phyloP scores from a whole-genome alignment of 2,797 vertebrate genomes.

The Anabacerthia variegaticeps region DNA sequence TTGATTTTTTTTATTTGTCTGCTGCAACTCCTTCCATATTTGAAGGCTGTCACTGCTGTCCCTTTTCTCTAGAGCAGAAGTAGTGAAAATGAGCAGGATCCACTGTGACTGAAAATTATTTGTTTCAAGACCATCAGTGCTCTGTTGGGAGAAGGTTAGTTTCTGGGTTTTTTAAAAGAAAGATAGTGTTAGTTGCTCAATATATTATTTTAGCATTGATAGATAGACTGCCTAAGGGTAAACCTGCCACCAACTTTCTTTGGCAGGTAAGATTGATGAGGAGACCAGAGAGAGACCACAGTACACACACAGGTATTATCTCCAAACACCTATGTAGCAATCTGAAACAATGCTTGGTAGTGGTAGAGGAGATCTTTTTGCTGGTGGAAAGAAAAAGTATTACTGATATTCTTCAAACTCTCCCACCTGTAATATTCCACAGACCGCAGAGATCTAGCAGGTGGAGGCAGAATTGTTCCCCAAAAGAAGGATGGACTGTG shows the following conservation, averaged over 20 bases:
- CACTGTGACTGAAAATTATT: background rate
- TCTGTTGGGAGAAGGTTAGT: background rate
- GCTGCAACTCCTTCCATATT: background rate
- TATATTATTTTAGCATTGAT: background rate
- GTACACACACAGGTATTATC: background rate
- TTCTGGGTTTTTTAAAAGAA: background rate
- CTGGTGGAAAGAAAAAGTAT: background rate
- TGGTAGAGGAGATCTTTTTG: background rate
- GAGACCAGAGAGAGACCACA: background rate
- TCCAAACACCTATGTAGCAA: background rate
- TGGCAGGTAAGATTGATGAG: background rate
- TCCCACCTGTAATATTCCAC: background rate
- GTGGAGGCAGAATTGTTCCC: background rate
- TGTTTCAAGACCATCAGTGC: background rate
- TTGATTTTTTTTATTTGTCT: background rate
- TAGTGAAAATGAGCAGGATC: background rate
- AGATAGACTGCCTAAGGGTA: background rate
- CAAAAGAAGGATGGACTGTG: background rate
- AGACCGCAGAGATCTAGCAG: background rate
- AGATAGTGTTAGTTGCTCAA: background rate
- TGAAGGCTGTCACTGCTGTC: background rate
- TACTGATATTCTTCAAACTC: background rate
- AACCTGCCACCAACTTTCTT: background rate
- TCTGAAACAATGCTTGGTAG: background rate
- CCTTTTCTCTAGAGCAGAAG: background rate